A percentile compares a stretch with the other conserved stretches of the same genome.
Conservation (phyloP, 1,140 invertebrate genomes). For the Coelopa frigida region DNA sequence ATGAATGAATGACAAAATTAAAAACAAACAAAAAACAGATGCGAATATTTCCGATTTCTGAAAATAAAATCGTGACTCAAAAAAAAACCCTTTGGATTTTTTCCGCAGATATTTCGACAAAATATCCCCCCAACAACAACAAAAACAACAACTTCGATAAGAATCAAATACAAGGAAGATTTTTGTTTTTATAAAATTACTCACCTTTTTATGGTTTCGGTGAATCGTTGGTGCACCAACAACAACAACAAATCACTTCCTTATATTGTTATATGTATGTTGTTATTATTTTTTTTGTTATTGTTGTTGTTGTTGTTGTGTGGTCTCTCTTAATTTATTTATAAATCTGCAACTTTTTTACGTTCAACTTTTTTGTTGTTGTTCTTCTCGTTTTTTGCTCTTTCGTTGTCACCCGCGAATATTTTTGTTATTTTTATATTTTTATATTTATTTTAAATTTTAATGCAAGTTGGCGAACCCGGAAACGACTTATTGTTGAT, state of each 20-base stretch:
- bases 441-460: not conserved
- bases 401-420: slow-evolving; percentile 8
- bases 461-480: not conserved
- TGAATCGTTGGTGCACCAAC: slow-evolving; percentile 30
- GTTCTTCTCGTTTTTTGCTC: slow-evolving; percentile 16
- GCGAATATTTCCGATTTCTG: too few relatives aligned
- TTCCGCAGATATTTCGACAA: too few relatives aligned
- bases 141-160: too few relatives aligned
- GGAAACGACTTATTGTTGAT: too few relatives aligned
- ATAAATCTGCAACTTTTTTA: slow-evolving; percentile 3
- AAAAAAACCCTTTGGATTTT: too few relatives aligned
- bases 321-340: slow-evolving; percentile 1
- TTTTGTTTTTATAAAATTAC: slow-evolving; percentile 17
- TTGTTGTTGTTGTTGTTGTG: not conserved
- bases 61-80: too few relatives aligned
- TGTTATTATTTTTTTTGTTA: slow-evolving; percentile 11
- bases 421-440: too few relatives aligned
- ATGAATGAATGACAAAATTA: too few relatives aligned
- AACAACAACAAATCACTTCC: slow-evolving; percentile 23
- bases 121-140: too few relatives aligned
- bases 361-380: slow-evolving; percentile 9
- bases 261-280: slow-evolving; percentile 30
- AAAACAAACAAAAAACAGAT: too few relatives aligned
- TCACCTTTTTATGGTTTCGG: slow-evolving; percentile 18
- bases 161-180: too few relatives aligned